Evolutionary conservation across 2,888 invertebrate genomes (phyloP).

Genomic region (Halictus ligatus): DNA sequence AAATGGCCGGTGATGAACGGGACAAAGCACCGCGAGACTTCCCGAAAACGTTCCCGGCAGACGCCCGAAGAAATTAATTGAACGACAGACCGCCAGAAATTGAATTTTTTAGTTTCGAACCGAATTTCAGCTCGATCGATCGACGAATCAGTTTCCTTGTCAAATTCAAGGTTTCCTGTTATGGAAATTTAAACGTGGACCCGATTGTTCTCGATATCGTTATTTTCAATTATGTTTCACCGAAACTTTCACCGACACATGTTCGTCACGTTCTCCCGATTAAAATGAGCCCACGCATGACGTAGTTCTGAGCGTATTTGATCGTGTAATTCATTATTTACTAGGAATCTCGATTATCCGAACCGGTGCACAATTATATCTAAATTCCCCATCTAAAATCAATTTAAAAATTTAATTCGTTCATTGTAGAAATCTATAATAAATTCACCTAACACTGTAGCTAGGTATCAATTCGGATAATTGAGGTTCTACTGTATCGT

Average conservation of each 20-base stretch:
- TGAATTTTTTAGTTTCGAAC: neutral
- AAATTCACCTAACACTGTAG: neutral
- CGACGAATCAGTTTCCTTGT: neutral
- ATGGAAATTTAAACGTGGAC: neutral
- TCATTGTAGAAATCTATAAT: no score
- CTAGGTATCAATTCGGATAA: neutral
- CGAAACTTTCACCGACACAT: neutral
- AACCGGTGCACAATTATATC: no score
- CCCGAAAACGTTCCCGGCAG: neutral
- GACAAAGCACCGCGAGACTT: neutral
- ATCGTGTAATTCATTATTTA: no score
- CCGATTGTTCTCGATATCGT: neutral
- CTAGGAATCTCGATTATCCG: no score
- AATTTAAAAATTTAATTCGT: no score
- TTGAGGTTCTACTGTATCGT: neutral
- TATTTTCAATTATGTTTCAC: neutral
- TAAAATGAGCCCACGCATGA: neutral
- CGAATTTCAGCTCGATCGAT: neutral
- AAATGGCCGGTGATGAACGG: slow-evolving; percentile 21
- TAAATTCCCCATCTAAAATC: no score
- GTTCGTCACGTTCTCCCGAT: neutral
- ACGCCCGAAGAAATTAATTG: neutral
- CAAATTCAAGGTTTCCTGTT: neutral
- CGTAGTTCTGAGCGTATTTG: neutral
- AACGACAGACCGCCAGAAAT: neutral